Percentiles rank a stretch among this genome's conserved stretches.
Conservation (phyloP, 2,113 vertebrate genomes). For the Megaceryle maxima region DNA sequence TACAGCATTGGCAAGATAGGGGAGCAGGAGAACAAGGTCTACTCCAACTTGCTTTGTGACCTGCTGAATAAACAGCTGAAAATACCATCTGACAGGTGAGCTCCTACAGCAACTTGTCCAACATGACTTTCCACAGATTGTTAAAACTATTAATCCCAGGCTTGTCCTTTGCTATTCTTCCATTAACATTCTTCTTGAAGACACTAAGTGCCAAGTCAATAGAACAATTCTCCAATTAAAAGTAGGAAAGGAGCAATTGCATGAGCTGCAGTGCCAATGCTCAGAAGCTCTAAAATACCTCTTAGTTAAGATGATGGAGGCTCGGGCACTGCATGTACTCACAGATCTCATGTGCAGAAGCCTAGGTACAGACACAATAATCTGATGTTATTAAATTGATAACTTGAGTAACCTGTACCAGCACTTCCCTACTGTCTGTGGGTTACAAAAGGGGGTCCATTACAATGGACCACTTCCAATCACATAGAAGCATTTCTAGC, state of each 20-base stretch:
- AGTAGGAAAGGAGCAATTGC: not conserved
- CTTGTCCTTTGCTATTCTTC: not conserved
- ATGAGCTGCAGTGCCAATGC: not conserved
- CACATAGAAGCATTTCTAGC: not conserved
- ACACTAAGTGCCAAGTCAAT: not conserved
- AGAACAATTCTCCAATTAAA: not conserved
- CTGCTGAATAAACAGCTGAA: constrained; percentile 82
- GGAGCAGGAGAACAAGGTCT: constrained; percentile 78
- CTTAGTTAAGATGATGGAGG: not conserved
- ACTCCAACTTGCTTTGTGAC: constrained; percentile 82
- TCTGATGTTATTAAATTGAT: not conserved
- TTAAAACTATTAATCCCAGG: not conserved
- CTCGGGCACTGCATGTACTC: not conserved
- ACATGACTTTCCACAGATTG: not conserved
- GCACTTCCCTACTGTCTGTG: not conserved
- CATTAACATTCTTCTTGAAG: not conserved
- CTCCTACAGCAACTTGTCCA: not conserved
- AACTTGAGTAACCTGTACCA: not conserved
- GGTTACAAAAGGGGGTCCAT: not conserved
- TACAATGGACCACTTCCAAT: not conserved
- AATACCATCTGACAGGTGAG: constrained; percentile 80
- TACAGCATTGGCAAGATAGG: constrained; percentile 84
- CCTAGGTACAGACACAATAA: not conserved
- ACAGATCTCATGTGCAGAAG: not conserved
- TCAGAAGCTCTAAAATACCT: not conserved